phyloP scores from a whole-genome alignment of 2,888 invertebrate genomes.

The Lumbricus terrestris region DNA sequence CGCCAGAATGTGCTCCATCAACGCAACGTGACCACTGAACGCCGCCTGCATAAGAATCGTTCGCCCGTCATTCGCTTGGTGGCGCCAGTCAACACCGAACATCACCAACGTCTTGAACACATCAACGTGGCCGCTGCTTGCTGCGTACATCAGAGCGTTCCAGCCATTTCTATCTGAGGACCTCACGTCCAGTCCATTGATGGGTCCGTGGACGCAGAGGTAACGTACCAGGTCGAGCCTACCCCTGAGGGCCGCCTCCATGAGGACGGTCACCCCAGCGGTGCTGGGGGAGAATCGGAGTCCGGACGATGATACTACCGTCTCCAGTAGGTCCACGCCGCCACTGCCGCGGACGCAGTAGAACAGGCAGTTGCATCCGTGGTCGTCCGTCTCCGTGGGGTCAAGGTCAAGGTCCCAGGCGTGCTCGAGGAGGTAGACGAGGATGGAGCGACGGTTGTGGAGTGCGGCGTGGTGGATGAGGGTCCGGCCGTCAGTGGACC shows the following conservation, averaged over 20 bases:
- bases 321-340: conserved; percentile 32
- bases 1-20: not conserved
- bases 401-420: conserved; percentile 31
- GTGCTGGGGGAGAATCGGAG: conserved; percentile 31
- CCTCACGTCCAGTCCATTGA: conserved; percentile 33
- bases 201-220: conserved; percentile 28
- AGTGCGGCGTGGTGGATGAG: conserved; percentile 30
- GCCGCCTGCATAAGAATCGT: conserved; percentile 41
- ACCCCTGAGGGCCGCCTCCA: conserved; percentile 38
- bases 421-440: conserved; percentile 31
- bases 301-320: conserved; percentile 36
- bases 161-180: conserved; percentile 33
- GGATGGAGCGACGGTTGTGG: conserved; percentile 33
- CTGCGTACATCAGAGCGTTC: conserved; percentile 40
- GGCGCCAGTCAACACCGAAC: not conserved
- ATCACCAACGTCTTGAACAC: not conserved
- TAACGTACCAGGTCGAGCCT: conserved; percentile 35
- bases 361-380: conserved; percentile 39
- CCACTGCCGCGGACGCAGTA: conserved; percentile 39
- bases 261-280: conserved; percentile 34
- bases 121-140: not conserved
- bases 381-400: conserved; percentile 29
- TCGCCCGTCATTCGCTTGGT: conserved; percentile 23
- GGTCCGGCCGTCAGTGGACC: not conserved
- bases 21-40: conserved; percentile 29